Evolutionary conservation across 1,140 invertebrate species (phyloP).

Genomic region (Gonioctena quinquepunctata): DNA sequence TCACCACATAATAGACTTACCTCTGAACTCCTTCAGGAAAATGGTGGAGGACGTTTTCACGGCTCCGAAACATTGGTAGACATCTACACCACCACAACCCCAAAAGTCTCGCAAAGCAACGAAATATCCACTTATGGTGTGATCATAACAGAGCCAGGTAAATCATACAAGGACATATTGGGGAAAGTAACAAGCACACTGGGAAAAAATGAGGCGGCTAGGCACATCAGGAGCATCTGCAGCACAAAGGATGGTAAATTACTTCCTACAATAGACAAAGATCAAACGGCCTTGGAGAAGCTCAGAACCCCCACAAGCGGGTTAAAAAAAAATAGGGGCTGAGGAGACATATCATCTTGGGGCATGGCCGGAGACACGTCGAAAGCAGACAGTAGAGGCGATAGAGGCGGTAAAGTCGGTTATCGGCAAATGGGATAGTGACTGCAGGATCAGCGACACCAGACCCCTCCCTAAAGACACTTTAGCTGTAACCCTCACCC

Average conservation of each 20-base stretch:
- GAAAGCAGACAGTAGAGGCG: conserved; percentile 18
- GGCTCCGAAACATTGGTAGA: too few species aligned
- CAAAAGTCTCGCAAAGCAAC: too few species aligned
- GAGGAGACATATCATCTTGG: too few species aligned
- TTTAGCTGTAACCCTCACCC: conserved; percentile 13
- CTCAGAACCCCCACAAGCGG: neutral
- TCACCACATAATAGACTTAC: too few species aligned
- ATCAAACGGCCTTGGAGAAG: neutral
- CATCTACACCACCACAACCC: too few species aligned
- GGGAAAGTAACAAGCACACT: neutral
- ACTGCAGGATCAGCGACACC: conserved; percentile 3
- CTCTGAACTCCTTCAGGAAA: too few species aligned
- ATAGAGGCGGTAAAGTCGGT: conserved; percentile 10
- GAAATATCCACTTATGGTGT: too few species aligned
- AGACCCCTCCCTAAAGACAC: conserved; percentile 19
- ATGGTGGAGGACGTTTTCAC: too few species aligned
- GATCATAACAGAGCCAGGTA: neutral
- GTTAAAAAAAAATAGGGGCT: too few species aligned
- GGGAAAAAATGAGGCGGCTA: neutral
- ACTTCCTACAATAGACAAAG: neutral
- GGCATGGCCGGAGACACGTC: neutral
- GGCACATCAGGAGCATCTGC: neutral
- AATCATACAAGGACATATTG: neutral
- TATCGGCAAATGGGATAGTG: neutral
- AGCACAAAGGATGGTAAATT: neutral